Base-by-base conservation (phyloP, 2,888 invertebrate genomes). In the Caenorhabditis sp. region DNA sequence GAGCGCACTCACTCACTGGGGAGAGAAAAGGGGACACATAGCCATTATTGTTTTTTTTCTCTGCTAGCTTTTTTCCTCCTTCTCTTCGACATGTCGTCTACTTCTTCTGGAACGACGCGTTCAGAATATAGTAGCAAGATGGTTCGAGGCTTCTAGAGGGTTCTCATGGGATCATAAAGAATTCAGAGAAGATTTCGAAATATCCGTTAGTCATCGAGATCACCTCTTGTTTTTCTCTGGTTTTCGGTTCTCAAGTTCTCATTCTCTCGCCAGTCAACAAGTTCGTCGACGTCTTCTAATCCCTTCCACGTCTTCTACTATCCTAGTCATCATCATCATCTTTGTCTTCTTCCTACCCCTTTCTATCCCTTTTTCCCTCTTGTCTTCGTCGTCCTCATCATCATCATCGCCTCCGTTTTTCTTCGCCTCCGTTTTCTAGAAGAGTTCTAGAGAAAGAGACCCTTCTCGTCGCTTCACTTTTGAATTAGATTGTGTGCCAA, bases 401-500 rank as follows among this genome's bases (percentile, higher is more conserved):
- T 75, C 44, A 35, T 63, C 74, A 41, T 24, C 61, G 14, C 41
- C 61, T 74, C 35, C 61, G n/a, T n/a, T n/a, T n/a, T 35, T 51
- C 49, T 56, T 24, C 28, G n/a, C n/a, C n/a, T n/a, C n/a, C n/a
- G n/a, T 35, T 54, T 28, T 47, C 31, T 38, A 38, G 38, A 38
- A 49, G 73, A 73, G 68, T 56, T 35, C 49, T 35, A 51, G 54
- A 47, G 63, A 38, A 38, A 59, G 61, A 59, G 54, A 38, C 66
- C 47, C 47, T 2, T n/a, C 44, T n/a, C 16, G 14, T 59, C 66
- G 72, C 66, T 76, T 82, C 76, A 73, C 75, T 63, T 82, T 72
- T 64, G 82, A 82, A 82, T 82, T 82, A 82, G 82, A 82, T 82
- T 82, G 82, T n/a, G 19, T 47, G 19, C 47, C 47, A 38, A 38